Conservation (phyloP, 2,888 invertebrate genomes). For the Pristionchus fissidentatus region DNA sequence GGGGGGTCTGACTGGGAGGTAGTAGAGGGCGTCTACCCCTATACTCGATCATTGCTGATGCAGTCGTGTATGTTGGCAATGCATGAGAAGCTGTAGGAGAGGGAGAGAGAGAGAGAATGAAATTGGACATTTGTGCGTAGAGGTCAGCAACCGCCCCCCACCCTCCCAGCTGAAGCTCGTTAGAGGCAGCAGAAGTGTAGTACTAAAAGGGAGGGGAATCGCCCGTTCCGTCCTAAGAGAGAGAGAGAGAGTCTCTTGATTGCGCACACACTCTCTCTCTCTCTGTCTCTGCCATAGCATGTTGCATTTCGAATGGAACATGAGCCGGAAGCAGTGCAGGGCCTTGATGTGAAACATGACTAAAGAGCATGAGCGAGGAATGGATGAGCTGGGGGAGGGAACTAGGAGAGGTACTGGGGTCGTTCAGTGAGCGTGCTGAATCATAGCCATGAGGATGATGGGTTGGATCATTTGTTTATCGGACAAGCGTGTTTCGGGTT, state of each 20-base stretch:
- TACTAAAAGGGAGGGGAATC: not conserved
- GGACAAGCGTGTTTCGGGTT: too few relatives aligned
- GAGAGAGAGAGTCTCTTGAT: not conserved
- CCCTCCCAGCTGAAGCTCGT: constrained; percentile 27
- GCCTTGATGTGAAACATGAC: not conserved
- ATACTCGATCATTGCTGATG: constrained; percentile 16
- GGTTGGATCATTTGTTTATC: too few relatives aligned
- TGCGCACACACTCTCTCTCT: too few relatives aligned
- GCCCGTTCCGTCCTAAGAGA: not conserved
- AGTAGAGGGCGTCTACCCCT: not conserved
- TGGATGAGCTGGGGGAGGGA: not conserved
- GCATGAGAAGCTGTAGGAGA: not conserved
- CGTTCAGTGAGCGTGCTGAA: not conserved
- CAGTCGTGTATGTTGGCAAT: constrained; percentile 5
- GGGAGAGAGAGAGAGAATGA: not conserved
- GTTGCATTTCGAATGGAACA: constrained; percentile 7
- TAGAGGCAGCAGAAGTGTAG: not conserved
- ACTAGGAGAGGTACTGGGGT: not conserved
- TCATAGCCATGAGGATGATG: too few relatives aligned
- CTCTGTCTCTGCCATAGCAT: too few relatives aligned
- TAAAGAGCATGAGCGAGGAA: not conserved
- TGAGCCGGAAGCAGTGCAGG: not conserved
- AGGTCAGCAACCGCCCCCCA: not conserved
- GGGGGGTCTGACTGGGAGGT: too few relatives aligned
- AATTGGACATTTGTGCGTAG: not conserved